phyloP scores from a whole-genome alignment of 2,888 invertebrate genomes.

The Mycalesis mineus region DNA sequence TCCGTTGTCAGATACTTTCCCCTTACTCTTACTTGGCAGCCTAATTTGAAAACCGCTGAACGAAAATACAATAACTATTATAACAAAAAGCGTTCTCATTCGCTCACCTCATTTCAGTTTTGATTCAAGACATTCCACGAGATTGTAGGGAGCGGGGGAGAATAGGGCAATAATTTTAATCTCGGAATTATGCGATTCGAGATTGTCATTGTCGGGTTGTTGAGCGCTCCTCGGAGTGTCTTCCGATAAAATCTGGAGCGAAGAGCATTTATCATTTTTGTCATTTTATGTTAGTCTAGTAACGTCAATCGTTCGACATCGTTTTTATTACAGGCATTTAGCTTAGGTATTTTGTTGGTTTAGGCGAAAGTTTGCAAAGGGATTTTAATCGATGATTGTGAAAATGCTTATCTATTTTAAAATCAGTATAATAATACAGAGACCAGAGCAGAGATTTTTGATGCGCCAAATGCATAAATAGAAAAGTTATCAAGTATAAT shows the following conservation, averaged over 20 bases:
- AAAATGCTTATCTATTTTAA: too few species aligned
- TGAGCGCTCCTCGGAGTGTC: conserved; percentile 25
- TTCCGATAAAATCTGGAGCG: conserved; percentile 28
- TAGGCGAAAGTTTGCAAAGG: too few species aligned
- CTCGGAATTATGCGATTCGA: conserved; percentile 31
- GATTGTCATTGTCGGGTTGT: conserved; percentile 28
- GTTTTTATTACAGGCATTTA: too few species aligned
- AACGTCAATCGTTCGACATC: too few species aligned
- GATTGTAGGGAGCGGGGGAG: conserved; percentile 23
- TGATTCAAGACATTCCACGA: conserved; percentile 28
- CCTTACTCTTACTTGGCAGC: background rate
- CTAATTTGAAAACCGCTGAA: background rate
- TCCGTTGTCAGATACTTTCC: background rate
- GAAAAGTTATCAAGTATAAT: too few species aligned
- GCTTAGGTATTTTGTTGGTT: too few species aligned
- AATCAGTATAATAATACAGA: too few species aligned
- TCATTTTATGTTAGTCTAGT: conserved; percentile 16
- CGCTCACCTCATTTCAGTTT: conserved; percentile 22
- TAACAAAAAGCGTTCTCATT: conserved; percentile 20
- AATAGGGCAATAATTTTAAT: conserved; percentile 36
- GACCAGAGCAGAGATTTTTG: too few species aligned
- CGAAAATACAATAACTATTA: conserved; percentile 6
- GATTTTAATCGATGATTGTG: too few species aligned
- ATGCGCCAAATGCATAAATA: too few species aligned
- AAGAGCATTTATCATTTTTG: conserved; percentile 28